Evolutionary conservation across 2,113 vertebrate genomes (phyloP), one percentile per base, ranked within the genome.

Genomic region (Pangasianodon gigas): DNA sequence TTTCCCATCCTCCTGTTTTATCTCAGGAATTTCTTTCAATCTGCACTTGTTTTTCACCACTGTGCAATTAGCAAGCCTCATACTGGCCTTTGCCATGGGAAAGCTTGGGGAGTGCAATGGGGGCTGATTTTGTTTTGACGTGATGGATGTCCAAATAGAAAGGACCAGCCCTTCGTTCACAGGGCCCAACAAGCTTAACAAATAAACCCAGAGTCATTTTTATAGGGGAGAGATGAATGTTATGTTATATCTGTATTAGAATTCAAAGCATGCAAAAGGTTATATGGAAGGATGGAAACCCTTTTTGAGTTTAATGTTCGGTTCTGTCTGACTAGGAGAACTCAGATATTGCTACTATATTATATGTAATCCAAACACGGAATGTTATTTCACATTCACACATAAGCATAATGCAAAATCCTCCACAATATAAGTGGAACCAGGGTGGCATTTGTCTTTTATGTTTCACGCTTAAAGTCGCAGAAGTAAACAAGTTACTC

Each of bases 11-110:
- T 62, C 37, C 16, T 3, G 56, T 37, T 90, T 88, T 75, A 89
- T 92, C 86, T 91, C 65, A 92, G 90, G 91, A 93, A 91, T 92
- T 89, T 89, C 44, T 92, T 90, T 82, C 85, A 88, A 58, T 88
- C 51, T 9, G 75, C 75, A 90, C 85, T 91, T 92, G 89, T 84
- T 87, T 81, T 92, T 88, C 90, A 91, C 90, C 67, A 48, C 54
- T 60, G 37, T 87, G 83, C 88, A 92, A 92, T 92, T 91, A 88
- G 65, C 91, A 89, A 82, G 79, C 51, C 60, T 90, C 79, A 18
- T 48, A 1, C 84, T 75, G 67, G 86, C 24, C 87, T 91, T 82
- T 46, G 87, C 85, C 85, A 86, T 92, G 89, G 91, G 91, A 93
- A 93, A 88, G 67, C 89, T 69, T 51, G 77, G 67, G 83, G 89